phyloP scores from a whole-genome alignment of 2,888 invertebrate species.

The Aromia moschata region DNA sequence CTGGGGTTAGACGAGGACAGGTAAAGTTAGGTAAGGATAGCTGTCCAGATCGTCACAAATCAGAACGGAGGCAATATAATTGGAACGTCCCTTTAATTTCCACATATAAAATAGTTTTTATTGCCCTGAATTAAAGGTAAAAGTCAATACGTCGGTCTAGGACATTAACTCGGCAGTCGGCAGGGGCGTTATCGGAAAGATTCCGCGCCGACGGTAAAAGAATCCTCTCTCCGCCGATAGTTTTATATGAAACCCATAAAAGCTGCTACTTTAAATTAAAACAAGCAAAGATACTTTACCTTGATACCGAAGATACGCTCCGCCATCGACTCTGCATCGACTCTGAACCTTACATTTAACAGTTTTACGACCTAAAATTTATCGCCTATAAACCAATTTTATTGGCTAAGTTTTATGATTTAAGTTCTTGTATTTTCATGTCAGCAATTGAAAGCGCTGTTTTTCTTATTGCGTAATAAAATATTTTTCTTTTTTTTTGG shows the following conservation, averaged over 20 bases:
- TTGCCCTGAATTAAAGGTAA: neutral
- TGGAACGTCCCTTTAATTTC: neutral
- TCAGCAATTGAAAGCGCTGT: slow-evolving; percentile 61
- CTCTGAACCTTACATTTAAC: slow-evolving; percentile 55
- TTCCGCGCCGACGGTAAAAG: slow-evolving; percentile 13
- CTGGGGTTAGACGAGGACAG: too few relatives aligned
- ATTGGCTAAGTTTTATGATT: slow-evolving; percentile 63
- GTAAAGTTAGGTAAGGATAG: too few relatives aligned
- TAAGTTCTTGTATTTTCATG: slow-evolving; percentile 63
- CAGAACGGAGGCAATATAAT: too few relatives aligned
- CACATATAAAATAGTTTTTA: neutral
- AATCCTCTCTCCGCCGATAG: slow-evolving; percentile 27
- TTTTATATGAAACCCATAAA: slow-evolving; percentile 48
- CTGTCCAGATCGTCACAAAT: too few relatives aligned
- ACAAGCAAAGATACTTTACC: slow-evolving; percentile 54
- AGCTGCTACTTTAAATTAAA: slow-evolving; percentile 50
- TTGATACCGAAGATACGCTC: slow-evolving; percentile 56
- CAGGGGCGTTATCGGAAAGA: slow-evolving; percentile 17
- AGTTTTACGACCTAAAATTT: slow-evolving; percentile 61
- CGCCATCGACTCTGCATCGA: slow-evolving; percentile 55
- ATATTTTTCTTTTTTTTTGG: slow-evolving; percentile 59
- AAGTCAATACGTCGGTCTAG: slow-evolving; percentile 18
- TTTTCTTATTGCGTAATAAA: slow-evolving; percentile 61
- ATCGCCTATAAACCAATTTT: slow-evolving; percentile 62
- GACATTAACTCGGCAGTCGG: slow-evolving; percentile 28